Evolutionary conservation across 2,888 invertebrate species (phyloP).

Genomic region (Bugulina stolonifera): DNA sequence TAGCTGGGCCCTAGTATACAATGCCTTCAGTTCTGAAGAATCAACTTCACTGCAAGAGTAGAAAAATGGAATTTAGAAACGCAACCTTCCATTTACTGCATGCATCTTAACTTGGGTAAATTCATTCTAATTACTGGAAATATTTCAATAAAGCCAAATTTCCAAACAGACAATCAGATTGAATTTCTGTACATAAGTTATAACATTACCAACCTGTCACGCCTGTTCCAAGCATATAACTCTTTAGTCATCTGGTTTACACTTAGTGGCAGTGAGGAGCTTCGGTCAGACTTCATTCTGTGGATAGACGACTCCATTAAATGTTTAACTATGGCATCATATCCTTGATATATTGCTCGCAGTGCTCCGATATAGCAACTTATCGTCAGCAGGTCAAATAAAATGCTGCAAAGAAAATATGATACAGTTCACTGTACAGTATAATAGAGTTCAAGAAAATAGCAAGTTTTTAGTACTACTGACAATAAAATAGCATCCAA

Average conservation of each 20-base stretch:
- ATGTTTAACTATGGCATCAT: constrained; percentile 42
- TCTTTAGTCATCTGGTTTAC: constrained; percentile 31
- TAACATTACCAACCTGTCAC: not conserved
- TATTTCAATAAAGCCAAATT: too few species aligned
- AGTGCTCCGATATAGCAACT: constrained; percentile 50
- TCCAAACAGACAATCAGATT: too few species aligned
- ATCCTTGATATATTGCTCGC: constrained; percentile 46
- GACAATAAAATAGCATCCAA: too few species aligned
- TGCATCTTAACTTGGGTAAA: too few species aligned
- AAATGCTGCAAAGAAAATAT: constrained; percentile 36
- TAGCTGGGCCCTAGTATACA: not conserved
- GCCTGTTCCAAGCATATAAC: constrained; percentile 32
- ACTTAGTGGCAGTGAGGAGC: constrained; percentile 30
- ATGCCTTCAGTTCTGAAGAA: not conserved
- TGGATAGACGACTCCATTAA: constrained; percentile 32
- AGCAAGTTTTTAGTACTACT: too few species aligned
- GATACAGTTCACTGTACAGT: not conserved
- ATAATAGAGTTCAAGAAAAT: not conserved
- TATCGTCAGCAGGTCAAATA: constrained; percentile 41
- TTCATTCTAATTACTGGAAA: too few species aligned
- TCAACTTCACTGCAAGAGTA: too few species aligned
- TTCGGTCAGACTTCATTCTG: not conserved
- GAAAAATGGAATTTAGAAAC: too few species aligned
- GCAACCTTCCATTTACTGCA: too few species aligned
- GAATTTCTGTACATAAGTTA: too few species aligned